Conservation (phyloP, 1,140 invertebrate genomes). For the Hermatobates lingyangjiaoensis region DNA sequence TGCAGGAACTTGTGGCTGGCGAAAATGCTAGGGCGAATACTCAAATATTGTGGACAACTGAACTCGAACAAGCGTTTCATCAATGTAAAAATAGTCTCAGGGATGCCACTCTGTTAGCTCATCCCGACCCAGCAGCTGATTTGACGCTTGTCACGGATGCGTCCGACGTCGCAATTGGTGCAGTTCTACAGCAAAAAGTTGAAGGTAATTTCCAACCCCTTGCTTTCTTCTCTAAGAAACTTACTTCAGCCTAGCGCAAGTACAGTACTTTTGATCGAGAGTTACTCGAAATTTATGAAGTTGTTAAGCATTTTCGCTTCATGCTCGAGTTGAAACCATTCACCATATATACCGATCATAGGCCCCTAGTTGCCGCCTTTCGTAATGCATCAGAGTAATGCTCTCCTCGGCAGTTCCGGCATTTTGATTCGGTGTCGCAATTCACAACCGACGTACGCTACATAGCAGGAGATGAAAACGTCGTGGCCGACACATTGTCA, state of each 20-base stretch:
- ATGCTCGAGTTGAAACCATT: constrained; percentile 24
- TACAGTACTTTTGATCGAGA: constrained; percentile 28
- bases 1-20: background rate
- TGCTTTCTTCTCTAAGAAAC: constrained; percentile 24
- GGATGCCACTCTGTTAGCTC: constrained; percentile 12
- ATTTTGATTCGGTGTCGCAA: constrained; percentile 23
- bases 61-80: constrained; percentile 21
- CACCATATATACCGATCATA: constrained; percentile 24
- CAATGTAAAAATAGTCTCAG: constrained; percentile 22
- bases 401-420: constrained; percentile 19
- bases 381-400: constrained; percentile 12
- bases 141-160: constrained; percentile 13
- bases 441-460: constrained; percentile 22
- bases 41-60: background rate
- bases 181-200: constrained; percentile 12
- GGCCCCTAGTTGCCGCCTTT: constrained; percentile 22
- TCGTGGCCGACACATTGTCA: constrained; percentile 1
- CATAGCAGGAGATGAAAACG: constrained; percentile 18
- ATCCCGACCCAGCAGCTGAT: constrained; percentile 5
- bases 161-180: constrained; percentile 15
- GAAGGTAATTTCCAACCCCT: constrained; percentile 18
- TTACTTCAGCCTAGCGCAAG: constrained; percentile 20
- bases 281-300: constrained; percentile 26
- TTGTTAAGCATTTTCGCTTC: constrained; percentile 25
- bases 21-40: background rate